A percentile compares a stretch with the other conserved stretches of the same genome.
Evolutionary conservation across 2,113 vertebrate genomes (phyloP).

Genomic region (Alethe diademata): DNA sequence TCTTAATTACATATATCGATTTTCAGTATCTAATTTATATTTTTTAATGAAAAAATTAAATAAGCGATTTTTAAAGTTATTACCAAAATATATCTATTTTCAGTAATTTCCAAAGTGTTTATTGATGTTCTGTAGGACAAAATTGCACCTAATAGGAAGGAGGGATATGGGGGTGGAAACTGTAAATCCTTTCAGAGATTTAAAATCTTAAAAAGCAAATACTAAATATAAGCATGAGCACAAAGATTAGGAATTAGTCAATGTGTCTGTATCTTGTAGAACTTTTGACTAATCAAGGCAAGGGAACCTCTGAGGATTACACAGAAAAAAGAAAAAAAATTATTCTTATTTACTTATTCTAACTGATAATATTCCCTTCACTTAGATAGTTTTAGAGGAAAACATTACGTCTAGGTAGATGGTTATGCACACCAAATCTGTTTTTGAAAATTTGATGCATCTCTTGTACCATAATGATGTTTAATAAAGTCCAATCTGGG

Average conservation of each 20-base stretch:
- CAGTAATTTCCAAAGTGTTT: neutral
- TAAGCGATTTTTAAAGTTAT: neutral
- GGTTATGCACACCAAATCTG: neutral
- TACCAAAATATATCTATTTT: neutral
- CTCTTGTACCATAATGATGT: neutral
- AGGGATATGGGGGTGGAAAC: neutral
- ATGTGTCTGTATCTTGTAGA: neutral
- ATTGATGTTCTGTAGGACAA: neutral
- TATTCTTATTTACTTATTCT: neutral
- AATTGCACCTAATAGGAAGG: neutral
- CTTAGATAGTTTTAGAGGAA: neutral
- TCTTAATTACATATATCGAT: neutral
- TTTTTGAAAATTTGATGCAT: neutral
- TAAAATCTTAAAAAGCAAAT: neutral
- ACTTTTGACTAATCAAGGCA: neutral
- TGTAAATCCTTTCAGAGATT: neutral
- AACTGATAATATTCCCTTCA: neutral
- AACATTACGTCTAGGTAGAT: neutral
- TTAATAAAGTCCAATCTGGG: neutral
- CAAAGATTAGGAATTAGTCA: neutral
- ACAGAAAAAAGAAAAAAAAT: neutral
- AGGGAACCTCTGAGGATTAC: neutral
- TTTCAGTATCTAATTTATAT: neutral
- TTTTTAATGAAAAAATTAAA: neutral
- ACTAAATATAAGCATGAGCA: neutral